Conservation (phyloP, 2,888 invertebrate genomes). For the Lampropteryx suffumata region DNA sequence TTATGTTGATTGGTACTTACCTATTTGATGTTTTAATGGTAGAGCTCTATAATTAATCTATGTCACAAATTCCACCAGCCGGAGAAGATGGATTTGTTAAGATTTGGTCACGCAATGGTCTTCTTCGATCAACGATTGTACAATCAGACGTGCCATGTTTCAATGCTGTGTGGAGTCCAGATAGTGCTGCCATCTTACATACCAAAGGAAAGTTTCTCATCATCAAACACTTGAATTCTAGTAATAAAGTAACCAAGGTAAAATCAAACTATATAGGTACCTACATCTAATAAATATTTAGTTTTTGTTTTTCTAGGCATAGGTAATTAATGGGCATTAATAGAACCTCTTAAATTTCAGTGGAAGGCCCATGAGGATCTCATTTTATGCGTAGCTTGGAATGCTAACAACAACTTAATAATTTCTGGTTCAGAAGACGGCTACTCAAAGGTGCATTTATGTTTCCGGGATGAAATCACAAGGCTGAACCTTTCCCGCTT, state of each 20-base stretch:
- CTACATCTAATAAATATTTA: too few relatives aligned
- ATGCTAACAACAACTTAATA: slow-evolving; percentile 94
- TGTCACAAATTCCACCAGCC: slow-evolving; percentile 76
- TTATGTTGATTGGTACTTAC: too few relatives aligned
- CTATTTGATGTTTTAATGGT: too few relatives aligned
- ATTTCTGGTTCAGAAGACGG: slow-evolving; percentile 99
- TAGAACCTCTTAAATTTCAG: slow-evolving; percentile 66
- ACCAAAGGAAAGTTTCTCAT: slow-evolving; percentile 86
- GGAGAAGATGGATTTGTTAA: slow-evolving; percentile 98
- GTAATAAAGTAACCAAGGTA: slow-evolving; percentile 85
- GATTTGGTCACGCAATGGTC: slow-evolving; percentile 98
- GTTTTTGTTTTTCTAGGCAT: too few relatives aligned
- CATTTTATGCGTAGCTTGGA: slow-evolving; percentile 97
- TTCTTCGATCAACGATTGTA: slow-evolving; percentile 94
- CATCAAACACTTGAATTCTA: slow-evolving; percentile 88
- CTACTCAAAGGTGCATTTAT: slow-evolving; percentile 86
- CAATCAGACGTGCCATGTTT: slow-evolving; percentile 91
- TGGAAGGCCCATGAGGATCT: slow-evolving; percentile 99
- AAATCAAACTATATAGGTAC: too few relatives aligned
- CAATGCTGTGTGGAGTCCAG: slow-evolving; percentile 92
- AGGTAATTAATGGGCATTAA: too few relatives aligned
- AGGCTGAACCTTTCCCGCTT: too few relatives aligned
- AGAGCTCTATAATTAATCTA: neutral
- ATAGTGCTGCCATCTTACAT: slow-evolving; percentile 86
- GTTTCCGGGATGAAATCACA: too few relatives aligned